Evolutionary conservation across 92 coral and sea anemone genomes (phyloP), one percentile per base, ranked within the genome.

Genomic region (Blastomussa wellsi): DNA sequence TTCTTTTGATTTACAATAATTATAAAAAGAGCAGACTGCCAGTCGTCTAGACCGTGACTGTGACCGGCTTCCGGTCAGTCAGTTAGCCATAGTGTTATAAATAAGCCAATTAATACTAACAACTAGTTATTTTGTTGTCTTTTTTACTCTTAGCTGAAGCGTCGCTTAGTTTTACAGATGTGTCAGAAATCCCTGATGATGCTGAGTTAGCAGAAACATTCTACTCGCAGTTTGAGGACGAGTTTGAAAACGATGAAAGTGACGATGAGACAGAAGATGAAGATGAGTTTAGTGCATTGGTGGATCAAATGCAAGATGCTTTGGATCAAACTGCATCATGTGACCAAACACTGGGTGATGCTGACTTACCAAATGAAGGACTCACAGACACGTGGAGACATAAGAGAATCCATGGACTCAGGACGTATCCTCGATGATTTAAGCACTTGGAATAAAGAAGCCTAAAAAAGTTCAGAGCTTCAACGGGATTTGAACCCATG

Each of bases 221-320:
- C 87, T 96, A 96, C 87, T 96, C 98, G 19, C 98, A 96, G 89
- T 96, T 96, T 88, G 98, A 96, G 33, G 84, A 94, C 69, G 98
- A 96, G 36, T 96, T 96, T 77, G 98, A 95, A 86, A 95, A 92
- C 28, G 94, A 91, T 57, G 97, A 92, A 24, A 82, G 86, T 35
- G 98, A 93, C 10, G 82, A 79, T 64, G 93, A 87, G 13, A 38
- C 32, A 28, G 92, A 93, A 3, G 87, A 90, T 64, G 98, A 93
- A 33, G 90, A 90, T 62, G 98, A 96, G 29, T 90, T 82, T 64
- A 84, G 93, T 65, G 98, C 98, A 44, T 84, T 96, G 39, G 90
- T 96, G 62, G 93, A 90, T 65, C 98, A 93, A 38, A 89, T 96
- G 92, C 86, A 96, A 81, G 91, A 78, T 70, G 98, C 98, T 5